Evolutionary conservation across 2,888 invertebrate species (phyloP).

Genomic region (Drosophila pullipes): DNA sequence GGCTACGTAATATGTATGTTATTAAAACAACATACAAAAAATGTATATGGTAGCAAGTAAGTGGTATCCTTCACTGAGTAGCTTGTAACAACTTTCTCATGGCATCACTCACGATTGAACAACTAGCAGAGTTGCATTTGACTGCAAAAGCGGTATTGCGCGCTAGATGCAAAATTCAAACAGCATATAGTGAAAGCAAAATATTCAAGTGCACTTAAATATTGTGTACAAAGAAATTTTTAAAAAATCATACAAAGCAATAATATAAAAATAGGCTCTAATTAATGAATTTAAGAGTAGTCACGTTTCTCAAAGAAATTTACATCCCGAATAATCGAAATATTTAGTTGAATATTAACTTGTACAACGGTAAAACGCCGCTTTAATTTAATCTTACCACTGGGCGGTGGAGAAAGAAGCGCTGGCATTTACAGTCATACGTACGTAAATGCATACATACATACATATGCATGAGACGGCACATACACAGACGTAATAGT

Average conservation of each 20-base stretch:
- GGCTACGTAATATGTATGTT: not conserved
- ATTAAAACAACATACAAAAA: not conserved
- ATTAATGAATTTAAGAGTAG: constrained; percentile 1
- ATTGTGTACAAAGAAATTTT: not conserved
- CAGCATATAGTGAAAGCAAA: not conserved
- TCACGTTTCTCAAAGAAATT: not conserved
- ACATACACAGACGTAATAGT: constrained; percentile 3
- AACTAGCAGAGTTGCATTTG: constrained; percentile 37
- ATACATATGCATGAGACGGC: not conserved
- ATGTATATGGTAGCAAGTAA: not conserved
- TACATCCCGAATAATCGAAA: not conserved
- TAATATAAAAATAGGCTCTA: not conserved
- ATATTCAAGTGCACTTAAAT: not conserved
- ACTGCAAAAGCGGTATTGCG: constrained; percentile 3
- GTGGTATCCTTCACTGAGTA: constrained; percentile 14
- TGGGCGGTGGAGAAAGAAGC: not conserved
- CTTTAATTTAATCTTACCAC: not conserved
- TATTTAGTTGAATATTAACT: constrained; percentile 9
- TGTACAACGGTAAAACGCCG: not conserved
- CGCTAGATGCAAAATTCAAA: constrained; percentile 19
- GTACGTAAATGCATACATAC: not conserved
- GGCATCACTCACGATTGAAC: constrained; percentile 23
- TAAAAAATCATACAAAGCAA: not conserved
- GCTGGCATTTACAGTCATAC: constrained; percentile 20
- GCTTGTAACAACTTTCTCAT: not conserved